Evolutionary conservation across 2,113 vertebrate genomes (phyloP).

Genomic region (Phoxinus phoxinus): DNA sequence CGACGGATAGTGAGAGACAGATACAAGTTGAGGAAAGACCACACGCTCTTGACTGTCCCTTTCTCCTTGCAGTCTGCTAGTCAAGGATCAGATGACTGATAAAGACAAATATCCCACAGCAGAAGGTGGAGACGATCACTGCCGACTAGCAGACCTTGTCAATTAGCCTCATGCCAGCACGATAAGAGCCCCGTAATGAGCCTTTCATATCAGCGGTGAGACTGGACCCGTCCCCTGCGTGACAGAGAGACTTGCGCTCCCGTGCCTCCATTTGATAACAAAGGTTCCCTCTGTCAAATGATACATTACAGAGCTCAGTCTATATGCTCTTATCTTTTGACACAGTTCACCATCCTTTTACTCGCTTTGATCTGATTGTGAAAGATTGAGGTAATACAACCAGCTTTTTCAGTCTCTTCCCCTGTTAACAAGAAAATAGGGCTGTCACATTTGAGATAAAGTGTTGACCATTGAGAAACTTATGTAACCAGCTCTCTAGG

Average conservation of each 20-base stretch:
- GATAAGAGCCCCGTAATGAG: constrained; percentile 93
- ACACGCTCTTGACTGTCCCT: constrained; percentile 42
- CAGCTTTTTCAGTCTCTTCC: constrained; percentile 27
- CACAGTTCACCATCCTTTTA: constrained; percentile 10
- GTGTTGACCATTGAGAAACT: constrained; percentile 15
- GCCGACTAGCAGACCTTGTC: constrained; percentile 86
- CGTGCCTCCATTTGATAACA: constrained; percentile 87
- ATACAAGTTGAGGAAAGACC: constrained; percentile 20
- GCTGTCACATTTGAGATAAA: constrained; percentile 14
- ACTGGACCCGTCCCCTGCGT: constrained; percentile 78
- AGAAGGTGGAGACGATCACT: constrained; percentile 68
- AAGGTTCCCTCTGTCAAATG: constrained; percentile 89
- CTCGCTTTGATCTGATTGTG: not conserved
- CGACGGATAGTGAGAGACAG: constrained; percentile 17
- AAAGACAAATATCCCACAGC: constrained; percentile 82
- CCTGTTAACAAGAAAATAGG: constrained; percentile 1
- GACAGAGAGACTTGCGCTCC: constrained; percentile 81
- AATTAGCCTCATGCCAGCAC: constrained; percentile 87
- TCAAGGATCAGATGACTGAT: constrained; percentile 89
- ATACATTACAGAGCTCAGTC: constrained; percentile 81
- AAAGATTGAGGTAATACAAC: constrained; percentile 10
- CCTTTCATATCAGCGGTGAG: constrained; percentile 87
- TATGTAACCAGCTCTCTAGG: not conserved
- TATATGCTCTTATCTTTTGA: constrained; percentile 51
- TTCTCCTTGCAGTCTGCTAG: constrained; percentile 73